A percentile compares a stretch with the other conserved stretches of the same genome.
These are phyloP conservation scores for Gymnoscopelus microlampas DNA, from an alignment of 2,797 vertebrate species.

Conservation along the genomic window DNA sequence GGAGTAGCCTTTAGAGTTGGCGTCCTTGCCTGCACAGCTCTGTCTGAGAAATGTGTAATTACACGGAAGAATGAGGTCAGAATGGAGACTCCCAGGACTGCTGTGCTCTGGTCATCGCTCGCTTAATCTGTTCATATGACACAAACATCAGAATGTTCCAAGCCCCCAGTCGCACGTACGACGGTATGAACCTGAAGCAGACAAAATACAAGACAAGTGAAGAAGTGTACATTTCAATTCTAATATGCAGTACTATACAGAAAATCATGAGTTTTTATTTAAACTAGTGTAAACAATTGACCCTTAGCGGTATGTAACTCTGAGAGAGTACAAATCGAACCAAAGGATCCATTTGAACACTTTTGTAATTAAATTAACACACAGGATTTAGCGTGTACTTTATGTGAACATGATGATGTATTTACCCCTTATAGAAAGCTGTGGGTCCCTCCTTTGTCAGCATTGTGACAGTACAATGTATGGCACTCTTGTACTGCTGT, in stretches of 20 bases:
- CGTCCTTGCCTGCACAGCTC: neutral
- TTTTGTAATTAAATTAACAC: no score
- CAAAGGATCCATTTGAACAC: no score
- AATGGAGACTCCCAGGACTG: slow-evolving; percentile 80
- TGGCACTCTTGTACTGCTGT: slow-evolving; percentile 80
- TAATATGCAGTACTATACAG: no score
- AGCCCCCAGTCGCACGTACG: slow-evolving; percentile 88
- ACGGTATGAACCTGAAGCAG: slow-evolving; percentile 85
- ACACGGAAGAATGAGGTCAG: slow-evolving; percentile 49
- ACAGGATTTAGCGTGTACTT: no score
- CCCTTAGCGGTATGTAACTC: no score
- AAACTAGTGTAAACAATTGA: no score
- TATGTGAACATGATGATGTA: no score
- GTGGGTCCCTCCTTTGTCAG: slow-evolving; percentile 83
- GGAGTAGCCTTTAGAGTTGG: neutral
- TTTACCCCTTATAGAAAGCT: slow-evolving; percentile 92
- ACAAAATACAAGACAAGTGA: slow-evolving; percentile 9
- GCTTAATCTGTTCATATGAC: slow-evolving; percentile 85
- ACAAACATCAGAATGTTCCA: slow-evolving; percentile 94
- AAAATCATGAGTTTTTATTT: no score
- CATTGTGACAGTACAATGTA: slow-evolving; percentile 86
- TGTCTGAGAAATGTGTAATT: neutral
- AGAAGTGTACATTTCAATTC: neutral
- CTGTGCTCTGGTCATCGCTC: slow-evolving; percentile 70
- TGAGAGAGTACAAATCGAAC: no score